phyloP scores from a whole-genome alignment of 2,888 invertebrate genomes.

The Acleris emargana region DNA sequence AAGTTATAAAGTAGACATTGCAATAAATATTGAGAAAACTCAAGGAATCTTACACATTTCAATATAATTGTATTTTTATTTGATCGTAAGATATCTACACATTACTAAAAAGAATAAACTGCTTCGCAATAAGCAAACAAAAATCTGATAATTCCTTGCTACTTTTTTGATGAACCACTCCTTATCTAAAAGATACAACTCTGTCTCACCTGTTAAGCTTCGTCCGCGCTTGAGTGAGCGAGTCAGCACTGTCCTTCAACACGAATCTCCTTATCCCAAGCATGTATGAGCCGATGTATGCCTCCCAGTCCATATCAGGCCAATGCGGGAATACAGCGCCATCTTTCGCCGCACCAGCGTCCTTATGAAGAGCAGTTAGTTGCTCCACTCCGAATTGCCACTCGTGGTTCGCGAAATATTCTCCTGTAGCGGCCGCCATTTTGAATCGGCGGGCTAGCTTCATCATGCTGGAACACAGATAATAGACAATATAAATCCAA shows the following conservation, averaged over 20 bases:
- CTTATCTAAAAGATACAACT: background rate
- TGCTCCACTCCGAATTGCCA: slow-evolving; percentile 91
- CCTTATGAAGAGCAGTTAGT: slow-evolving; percentile 82
- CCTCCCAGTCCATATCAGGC: slow-evolving; percentile 89
- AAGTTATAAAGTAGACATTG: too few relatives aligned
- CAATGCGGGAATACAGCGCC: slow-evolving; percentile 85
- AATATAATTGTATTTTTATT: too few relatives aligned
- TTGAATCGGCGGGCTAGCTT: slow-evolving; percentile 92
- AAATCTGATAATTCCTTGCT: too few relatives aligned
- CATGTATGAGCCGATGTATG: slow-evolving; percentile 91
- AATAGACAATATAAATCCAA: background rate
- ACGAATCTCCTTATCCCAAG: slow-evolving; percentile 92
- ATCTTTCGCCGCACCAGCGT: slow-evolving; percentile 80
- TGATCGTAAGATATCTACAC: too few relatives aligned
- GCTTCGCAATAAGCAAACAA: too few relatives aligned
- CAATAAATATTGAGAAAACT: too few relatives aligned
- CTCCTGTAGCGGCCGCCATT: slow-evolving; percentile 89
- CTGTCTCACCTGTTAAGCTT: slow-evolving; percentile 85
- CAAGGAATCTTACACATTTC: too few relatives aligned
- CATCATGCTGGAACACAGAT: slow-evolving; percentile 86
- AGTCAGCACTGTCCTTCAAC: slow-evolving; percentile 89
- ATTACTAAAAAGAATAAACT: too few relatives aligned
- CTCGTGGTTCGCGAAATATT: slow-evolving; percentile 93
- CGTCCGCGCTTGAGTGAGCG: slow-evolving; percentile 85
- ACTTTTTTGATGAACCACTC: too few relatives aligned